Evolutionary conservation across 2,888 invertebrate genomes (phyloP), one percentile per base, ranked within the genome.

Genomic region (Diaprepes abbreviatus): DNA sequence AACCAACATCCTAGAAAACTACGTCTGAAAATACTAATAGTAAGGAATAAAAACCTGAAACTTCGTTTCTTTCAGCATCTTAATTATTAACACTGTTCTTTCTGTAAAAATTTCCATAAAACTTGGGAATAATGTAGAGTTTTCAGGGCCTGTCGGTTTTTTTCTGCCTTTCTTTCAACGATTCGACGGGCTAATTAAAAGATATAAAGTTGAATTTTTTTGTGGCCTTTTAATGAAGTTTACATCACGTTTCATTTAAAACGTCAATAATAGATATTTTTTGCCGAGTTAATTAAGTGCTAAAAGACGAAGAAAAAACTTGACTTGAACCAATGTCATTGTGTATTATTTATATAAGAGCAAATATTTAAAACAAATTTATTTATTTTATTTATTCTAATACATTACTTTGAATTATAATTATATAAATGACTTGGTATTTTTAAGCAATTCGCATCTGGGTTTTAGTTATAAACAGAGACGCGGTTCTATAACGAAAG

Each of bases 111-210:
- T 52, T 31, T 63, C 50, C 38, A 17, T 38, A 50, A 63, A 63
- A 63, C 40, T 63, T 54, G 38, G 19, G 24, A 50, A 36, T 36
- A 62, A 50, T 36, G n/a, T n/a, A 38, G 38, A 52, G 10, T 58
- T 52, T 63, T 52, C 60, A 36, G 21, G 14, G 17, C 21, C 40
- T 28, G 48, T 28, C 48, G 48, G 28, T 31, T 62, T 50, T 62
- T 60, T 17, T 60, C 52, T 24, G 36, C 28, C 38, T 50, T 63
- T 52, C 50, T 40, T 40, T 48, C n/a, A 16, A 38, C 31, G 52
- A 40, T 12, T 45, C 24, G 63, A 63, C 54, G 38, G 28, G 31
- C 54, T 54, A 63, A 63, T 63, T 63, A 54, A 54, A 63, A 63
- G 38, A 52, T 48, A 35, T 62, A 9, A 52, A 52, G 50, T 62